These are phyloP conservation scores for Apostichopus californicus DNA, from an alignment of 35 echinoderm and acorn worm species.

Conservation along the genomic window DNA sequence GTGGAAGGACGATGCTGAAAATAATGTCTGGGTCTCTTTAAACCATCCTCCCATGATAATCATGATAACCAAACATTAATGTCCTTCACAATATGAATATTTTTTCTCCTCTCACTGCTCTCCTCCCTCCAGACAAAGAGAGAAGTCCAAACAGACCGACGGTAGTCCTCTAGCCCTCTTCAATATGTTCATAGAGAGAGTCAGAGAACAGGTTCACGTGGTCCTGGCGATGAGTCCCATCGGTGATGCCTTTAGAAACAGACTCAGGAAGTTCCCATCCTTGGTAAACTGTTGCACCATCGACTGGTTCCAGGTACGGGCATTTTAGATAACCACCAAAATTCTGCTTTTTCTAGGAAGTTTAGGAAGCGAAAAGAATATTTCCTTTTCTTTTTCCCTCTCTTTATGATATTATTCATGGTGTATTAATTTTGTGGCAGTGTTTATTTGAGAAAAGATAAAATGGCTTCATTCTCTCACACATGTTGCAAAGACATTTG, in stretches of 20 bases:
- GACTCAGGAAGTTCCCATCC: slow-evolving; percentile 96
- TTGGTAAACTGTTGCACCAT: slow-evolving; percentile 98
- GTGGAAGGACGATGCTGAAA: too few species aligned
- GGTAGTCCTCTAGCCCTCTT: slow-evolving; percentile 82
- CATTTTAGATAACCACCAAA: too few species aligned
- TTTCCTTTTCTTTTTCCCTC: neutral
- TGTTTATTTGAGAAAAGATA: too few species aligned
- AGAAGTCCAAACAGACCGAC: slow-evolving; percentile 92
- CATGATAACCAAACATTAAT: too few species aligned
- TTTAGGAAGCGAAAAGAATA: neutral
- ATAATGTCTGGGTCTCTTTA: too few species aligned
- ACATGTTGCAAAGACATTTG: too few species aligned
- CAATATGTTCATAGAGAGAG: slow-evolving; percentile 96
- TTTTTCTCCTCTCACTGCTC: too few species aligned
- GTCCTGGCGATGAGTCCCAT: slow-evolving; percentile 97
- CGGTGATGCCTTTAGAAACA: slow-evolving; percentile 95
- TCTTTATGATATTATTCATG: too few species aligned
- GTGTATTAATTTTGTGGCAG: too few species aligned
- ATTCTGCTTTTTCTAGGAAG: neutral
- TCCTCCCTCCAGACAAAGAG: slow-evolving; percentile 59
- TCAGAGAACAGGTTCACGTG: slow-evolving; percentile 87
- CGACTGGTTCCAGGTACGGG: slow-evolving; percentile 97
- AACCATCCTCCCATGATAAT: too few species aligned
- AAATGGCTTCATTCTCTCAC: too few species aligned
- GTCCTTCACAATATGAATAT: too few species aligned